phyloP scores from a whole-genome alignment of 1,140 invertebrate genomes.

The Druon quercuslanigerum region DNA sequence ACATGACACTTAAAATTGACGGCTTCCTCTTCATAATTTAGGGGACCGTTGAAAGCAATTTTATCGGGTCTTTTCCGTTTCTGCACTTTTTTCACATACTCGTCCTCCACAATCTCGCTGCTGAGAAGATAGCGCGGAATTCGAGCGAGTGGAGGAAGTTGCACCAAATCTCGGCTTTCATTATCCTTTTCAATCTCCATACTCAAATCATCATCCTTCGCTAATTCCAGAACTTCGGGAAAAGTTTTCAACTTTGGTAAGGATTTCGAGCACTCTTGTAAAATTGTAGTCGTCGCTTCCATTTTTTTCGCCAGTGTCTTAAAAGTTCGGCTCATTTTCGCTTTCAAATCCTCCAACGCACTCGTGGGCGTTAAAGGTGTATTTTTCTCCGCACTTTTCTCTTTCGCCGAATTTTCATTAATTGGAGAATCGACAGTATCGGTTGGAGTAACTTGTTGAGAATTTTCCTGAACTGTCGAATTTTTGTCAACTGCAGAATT shows the following conservation, averaged over 20 bases:
- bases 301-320: not conserved
- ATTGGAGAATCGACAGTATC: not conserved
- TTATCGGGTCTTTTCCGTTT: slow-evolving; percentile 44
- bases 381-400: not conserved
- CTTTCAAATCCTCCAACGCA: slow-evolving; percentile 3
- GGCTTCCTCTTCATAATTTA: slow-evolving; percentile 21
- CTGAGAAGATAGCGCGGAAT: slow-evolving; percentile 41
- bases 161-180: not conserved
- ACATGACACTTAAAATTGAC: slow-evolving; percentile 66
- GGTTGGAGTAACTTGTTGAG: not conserved
- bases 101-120: not conserved
- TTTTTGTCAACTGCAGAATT: not conserved
- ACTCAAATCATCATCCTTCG: not conserved
- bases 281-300: not conserved
- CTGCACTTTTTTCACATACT: not conserved
- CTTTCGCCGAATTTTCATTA: not conserved
- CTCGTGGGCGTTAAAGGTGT: not conserved
- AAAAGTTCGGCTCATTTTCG: slow-evolving; percentile 17
- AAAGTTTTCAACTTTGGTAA: not conserved
- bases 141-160: slow-evolving; percentile 44
- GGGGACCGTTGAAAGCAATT: slow-evolving; percentile 61
- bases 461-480: slow-evolving; percentile 4
- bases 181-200: too few species aligned
- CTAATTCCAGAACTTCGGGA: not conserved
- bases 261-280: not conserved